Percentiles rank a stretch among this genome's conserved stretches.
phyloP scores from a whole-genome alignment of 2,113 vertebrate genomes.

The Symphodus melops region DNA sequence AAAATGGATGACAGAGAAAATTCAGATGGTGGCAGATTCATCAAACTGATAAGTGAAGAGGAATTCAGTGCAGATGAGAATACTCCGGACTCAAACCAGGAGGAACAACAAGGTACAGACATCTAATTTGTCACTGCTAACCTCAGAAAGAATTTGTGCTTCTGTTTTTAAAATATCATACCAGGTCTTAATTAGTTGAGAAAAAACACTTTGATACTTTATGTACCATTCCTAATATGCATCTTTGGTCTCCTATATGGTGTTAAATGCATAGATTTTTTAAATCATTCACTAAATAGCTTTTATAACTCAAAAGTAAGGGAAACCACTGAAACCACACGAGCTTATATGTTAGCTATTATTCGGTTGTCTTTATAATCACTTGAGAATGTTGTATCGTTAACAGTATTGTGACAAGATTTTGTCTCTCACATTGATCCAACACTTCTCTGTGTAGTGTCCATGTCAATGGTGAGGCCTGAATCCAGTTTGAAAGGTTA shows the following conservation, averaged over 20 bases:
- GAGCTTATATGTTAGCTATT: too few relatives aligned
- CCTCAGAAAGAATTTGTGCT: background rate
- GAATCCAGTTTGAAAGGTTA: slow-evolving; percentile 23
- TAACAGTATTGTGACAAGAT: background rate
- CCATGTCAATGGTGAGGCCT: slow-evolving; percentile 53
- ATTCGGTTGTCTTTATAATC: too few relatives aligned
- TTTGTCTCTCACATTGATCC: slow-evolving; percentile 12
- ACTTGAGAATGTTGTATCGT: background rate
- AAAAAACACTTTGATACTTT: background rate
- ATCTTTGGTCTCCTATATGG: too few relatives aligned
- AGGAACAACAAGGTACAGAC: slow-evolving; percentile 54
- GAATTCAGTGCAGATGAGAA: slow-evolving; percentile 36
- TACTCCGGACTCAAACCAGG: slow-evolving; percentile 14
- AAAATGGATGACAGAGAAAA: slow-evolving; percentile 61
- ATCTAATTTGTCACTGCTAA: too few relatives aligned
- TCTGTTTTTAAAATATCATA: background rate
- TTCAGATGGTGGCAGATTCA: slow-evolving; percentile 20
- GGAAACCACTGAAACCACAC: too few relatives aligned
- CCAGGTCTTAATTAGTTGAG: background rate
- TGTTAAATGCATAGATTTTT: background rate
- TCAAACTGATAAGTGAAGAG: slow-evolving; percentile 49
- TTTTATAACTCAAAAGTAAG: too few relatives aligned
- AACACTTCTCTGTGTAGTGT: slow-evolving; percentile 53
- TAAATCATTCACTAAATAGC: too few relatives aligned
- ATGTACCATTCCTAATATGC: too few relatives aligned